These are phyloP conservation scores for Cryptomyrus ogoouensis DNA, from an alignment of 2,113 vertebrate genomes.

Conservation along the genomic window DNA sequence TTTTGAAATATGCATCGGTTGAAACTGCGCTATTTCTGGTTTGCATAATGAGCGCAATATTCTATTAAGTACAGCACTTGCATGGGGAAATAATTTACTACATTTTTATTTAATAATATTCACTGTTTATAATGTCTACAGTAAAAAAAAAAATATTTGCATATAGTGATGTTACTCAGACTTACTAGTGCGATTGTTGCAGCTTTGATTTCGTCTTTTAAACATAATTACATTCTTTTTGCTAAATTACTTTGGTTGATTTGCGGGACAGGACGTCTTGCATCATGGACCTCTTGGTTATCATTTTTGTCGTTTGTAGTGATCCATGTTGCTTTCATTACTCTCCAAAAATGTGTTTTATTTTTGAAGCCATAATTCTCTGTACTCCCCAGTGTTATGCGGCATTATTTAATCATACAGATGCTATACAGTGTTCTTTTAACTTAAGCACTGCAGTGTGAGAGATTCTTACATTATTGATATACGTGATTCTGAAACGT, in stretches of 20 bases:
- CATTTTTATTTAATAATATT: not conserved
- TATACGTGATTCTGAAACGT: not conserved
- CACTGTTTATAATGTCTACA: not conserved
- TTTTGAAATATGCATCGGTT: not conserved
- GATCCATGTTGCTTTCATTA: constrained; percentile 53
- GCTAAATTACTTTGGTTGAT: not conserved
- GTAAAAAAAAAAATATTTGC: not conserved
- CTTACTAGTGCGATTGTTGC: constrained; percentile 26
- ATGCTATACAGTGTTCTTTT: not conserved
- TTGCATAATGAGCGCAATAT: not conserved
- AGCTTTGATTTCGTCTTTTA: not conserved
- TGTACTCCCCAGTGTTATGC: not conserved
- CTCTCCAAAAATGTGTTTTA: not conserved
- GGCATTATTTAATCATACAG: not conserved
- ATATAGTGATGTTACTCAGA: not conserved
- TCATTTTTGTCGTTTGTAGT: constrained; percentile 50
- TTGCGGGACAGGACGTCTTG: not conserved
- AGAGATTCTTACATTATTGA: not conserved
- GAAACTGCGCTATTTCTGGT: not conserved
- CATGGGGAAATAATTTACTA: not conserved
- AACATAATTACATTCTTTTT: not conserved
- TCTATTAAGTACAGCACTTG: not conserved
- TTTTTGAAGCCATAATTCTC: not conserved
- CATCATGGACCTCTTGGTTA: constrained; percentile 35
- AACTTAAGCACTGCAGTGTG: not conserved